Percentiles rank a stretch among this genome's conserved stretches.
Evolutionary conservation across 1,140 invertebrate species (phyloP).

Genomic region (Metaphire vulgaris): DNA sequence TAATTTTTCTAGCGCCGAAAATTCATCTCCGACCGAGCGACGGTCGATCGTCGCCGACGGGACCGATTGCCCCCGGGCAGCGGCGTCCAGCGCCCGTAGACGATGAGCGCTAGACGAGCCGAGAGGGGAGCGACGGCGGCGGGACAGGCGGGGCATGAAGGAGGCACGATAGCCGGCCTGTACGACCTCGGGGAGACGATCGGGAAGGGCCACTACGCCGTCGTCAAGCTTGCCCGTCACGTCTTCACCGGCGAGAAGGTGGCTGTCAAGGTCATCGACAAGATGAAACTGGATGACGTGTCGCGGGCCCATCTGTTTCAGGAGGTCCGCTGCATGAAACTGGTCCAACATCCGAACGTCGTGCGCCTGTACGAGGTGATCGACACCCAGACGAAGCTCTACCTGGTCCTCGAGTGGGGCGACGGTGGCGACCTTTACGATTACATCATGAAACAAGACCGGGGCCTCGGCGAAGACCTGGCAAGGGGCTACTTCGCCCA

Average conservation of each 20-base stretch:
- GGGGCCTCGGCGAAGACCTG: constrained; percentile 60
- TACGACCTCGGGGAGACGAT: constrained; percentile 91
- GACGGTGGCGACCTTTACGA: constrained; percentile 98
- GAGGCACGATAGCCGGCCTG: constrained; percentile 85
- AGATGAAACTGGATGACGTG: constrained; percentile 90
- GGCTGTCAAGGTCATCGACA: constrained; percentile 82
- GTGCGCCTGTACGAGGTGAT: constrained; percentile 98
- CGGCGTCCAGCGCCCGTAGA: no score
- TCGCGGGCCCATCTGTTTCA: constrained; percentile 96
- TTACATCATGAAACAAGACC: constrained; percentile 91
- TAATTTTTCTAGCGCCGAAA: no score
- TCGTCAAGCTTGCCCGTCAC: constrained; percentile 95
- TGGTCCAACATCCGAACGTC: constrained; percentile 97
- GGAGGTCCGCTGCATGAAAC: constrained; percentile 92
- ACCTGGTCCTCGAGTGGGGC: constrained; percentile 88
- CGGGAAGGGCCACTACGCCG: constrained; percentile 85
- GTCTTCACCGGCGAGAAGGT: constrained; percentile 99
- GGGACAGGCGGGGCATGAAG: constrained; percentile 51
- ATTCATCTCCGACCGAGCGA: no score
- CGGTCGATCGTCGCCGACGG: no score
- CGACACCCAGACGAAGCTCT: constrained; percentile 71
- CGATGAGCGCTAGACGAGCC: no score
- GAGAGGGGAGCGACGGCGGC: no score
- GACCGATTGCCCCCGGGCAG: no score
- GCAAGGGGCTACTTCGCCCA: constrained; percentile 88